These are phyloP conservation scores for Leptodactylus fallax DNA, from an alignment of 2,797 vertebrate genomes.

Conservation along the genomic window DNA sequence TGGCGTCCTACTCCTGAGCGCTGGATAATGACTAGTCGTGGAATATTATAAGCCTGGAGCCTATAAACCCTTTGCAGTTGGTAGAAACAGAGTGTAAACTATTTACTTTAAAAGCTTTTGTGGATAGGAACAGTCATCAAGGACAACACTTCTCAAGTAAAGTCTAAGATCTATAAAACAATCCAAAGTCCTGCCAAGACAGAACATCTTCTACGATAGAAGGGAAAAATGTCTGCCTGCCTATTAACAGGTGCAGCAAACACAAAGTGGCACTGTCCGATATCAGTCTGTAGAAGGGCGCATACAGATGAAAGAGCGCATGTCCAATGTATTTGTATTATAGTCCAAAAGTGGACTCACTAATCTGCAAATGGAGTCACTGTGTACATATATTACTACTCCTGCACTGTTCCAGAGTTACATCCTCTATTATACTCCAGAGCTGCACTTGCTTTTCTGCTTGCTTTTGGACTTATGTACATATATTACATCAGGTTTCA, in stretches of 20 bases:
- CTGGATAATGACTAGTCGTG: background rate
- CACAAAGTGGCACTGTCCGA: background rate
- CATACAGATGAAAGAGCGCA: too few species aligned
- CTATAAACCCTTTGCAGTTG: conserved; percentile 35
- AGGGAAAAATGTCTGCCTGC: background rate
- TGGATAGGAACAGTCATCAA: conserved; percentile 27
- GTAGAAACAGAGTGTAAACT: conserved; percentile 22
- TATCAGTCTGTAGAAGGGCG: background rate
- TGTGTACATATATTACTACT: background rate
- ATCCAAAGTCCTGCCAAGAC: background rate
- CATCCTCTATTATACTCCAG: background rate
- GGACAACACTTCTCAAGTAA: background rate
- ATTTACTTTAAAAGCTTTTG: conserved; percentile 31
- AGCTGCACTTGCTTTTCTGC: background rate
- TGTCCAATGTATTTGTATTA: background rate
- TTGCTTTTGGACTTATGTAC: background rate
- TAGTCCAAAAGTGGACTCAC: background rate
- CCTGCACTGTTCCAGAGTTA: background rate
- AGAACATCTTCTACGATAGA: background rate
- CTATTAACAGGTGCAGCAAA: background rate
- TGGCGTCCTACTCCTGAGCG: conserved; percentile 13
- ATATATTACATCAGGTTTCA: background rate
- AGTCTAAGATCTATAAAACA: background rate
- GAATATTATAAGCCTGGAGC: conserved; percentile 2
- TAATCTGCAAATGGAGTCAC: background rate